These are phyloP conservation scores for Pinna nobilis DNA, from an alignment of 1,140 invertebrate species.

Conservation along the genomic window DNA sequence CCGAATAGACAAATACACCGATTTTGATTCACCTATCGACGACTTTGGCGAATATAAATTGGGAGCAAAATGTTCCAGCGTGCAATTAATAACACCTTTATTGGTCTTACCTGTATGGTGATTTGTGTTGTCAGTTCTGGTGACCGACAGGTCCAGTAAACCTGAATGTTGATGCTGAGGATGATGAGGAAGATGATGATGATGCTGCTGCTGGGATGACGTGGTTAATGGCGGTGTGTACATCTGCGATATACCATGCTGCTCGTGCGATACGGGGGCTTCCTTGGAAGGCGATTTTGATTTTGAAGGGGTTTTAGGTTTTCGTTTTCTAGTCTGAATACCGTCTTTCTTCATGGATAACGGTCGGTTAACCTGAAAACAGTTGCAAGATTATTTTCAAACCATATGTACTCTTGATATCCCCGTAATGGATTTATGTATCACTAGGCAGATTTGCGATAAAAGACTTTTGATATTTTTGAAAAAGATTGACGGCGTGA, in stretches of 20 bases:
- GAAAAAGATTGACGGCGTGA: too few species aligned
- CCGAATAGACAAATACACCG: background rate
- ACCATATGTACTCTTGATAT: too few species aligned
- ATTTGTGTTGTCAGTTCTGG: slow-evolving; percentile 27
- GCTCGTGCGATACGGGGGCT: background rate
- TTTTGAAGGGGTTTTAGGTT: slow-evolving; percentile 71
- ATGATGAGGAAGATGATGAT: background rate
- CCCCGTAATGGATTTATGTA: too few species aligned
- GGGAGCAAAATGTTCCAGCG: background rate
- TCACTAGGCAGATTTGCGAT: too few species aligned
- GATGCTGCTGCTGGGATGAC: background rate
- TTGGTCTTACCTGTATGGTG: slow-evolving; percentile 5
- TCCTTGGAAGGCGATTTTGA: slow-evolving; percentile 12
- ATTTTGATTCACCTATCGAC: background rate
- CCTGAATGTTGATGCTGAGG: background rate
- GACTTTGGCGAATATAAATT: background rate
- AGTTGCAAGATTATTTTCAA: background rate
- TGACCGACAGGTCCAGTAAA: slow-evolving; percentile 27
- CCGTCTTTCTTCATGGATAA: slow-evolving; percentile 99
- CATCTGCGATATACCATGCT: background rate
- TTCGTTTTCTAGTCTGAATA: slow-evolving; percentile 97
- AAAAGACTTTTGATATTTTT: too few species aligned
- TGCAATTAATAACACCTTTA: background rate
- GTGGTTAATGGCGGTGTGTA: slow-evolving; percentile 7
- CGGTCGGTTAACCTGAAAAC: slow-evolving; percentile 94